Base-by-base conservation (phyloP, 2,888 invertebrate genomes). In the Beris chalybata region DNA sequence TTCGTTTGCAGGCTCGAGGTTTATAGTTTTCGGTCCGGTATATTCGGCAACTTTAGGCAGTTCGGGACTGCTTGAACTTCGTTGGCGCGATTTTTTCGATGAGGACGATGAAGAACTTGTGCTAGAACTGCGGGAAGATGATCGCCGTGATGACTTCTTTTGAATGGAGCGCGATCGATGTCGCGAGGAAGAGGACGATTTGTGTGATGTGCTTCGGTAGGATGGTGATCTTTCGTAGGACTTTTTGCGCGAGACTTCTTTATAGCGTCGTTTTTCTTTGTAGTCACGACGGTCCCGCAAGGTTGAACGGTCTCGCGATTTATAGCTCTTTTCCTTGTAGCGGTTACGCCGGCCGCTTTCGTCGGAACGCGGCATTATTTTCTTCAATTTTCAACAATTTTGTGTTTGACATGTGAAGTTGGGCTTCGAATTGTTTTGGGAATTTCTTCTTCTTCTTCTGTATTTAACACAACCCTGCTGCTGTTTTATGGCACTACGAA, bases 141-240 rank as follows among this genome's bases (percentile, higher is more conserved):
- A 64, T 6, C 64, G 64, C 12, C 53, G 12, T 7, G 52, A 38
- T 4, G 64, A 64, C 7, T 54, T 64, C 30, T 64, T 64, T 11
- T 64, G 13, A 11, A 43, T 52, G 6, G 53, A 4, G 32, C 50
- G 61, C 5, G 61, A 61, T 5, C 64, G 64, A 22, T 50, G 59
- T 47, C 59, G 48, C 22, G 22, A 22, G n/a, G 57, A 59, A 9
- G 11, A 12, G 6, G 59, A 57, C 6, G 22, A 43, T 12, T 38
- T n/a, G 3, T 47, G 47, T 5, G 58, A 47, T 43, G 43, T 15
- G 22, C 56, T 56, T 3, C 22, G 58, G 11, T 45, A 47, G 22
- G 48, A 48, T 3, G 50, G 32, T 50, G 61, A 61, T 11, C 61
- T 50, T 29, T 61, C 61, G 47, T 52, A 52, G 7, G 61, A 61